Percentiles rank a stretch among this genome's conserved stretches.
phyloP scores from a whole-genome alignment of 1,140 invertebrate genomes.

The Lamellibrachia luymesi region DNA sequence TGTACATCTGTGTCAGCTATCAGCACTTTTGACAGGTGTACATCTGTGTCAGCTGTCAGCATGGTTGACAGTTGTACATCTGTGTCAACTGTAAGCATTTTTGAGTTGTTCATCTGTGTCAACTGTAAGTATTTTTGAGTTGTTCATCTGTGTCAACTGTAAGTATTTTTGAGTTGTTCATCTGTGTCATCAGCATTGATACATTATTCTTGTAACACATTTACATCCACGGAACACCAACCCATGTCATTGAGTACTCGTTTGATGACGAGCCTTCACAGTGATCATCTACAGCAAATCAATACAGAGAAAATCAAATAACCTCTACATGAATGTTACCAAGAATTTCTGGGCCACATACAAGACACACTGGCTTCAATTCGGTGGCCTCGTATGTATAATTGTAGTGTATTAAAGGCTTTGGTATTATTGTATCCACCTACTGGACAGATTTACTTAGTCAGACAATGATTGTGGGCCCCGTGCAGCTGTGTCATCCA shows the following conservation, averaged over 20 bases:
- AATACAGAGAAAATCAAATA: background rate
- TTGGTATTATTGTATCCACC: background rate
- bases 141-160: no score
- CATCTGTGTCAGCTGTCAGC: no score
- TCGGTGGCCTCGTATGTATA: background rate
- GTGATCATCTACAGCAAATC: background rate
- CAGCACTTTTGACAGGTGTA: no score
- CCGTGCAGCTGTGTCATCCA: background rate
- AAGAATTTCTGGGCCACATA: background rate
- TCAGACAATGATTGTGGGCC: background rate
- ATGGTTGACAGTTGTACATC: no score
- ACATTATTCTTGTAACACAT: background rate
- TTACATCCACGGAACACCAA: background rate
- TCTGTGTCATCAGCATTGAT: background rate
- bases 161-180: no score
- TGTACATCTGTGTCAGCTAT: background rate
- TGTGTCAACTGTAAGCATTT: no score
- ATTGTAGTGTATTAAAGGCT: background rate
- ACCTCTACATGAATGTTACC: background rate
- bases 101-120: no score
- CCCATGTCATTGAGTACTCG: background rate
- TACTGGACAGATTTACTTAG: background rate
- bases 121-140: no score
- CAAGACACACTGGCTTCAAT: background rate
- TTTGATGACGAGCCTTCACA: background rate